phyloP scores from a whole-genome alignment of 1,140 invertebrate species.

The Pentalonia nigronervosa region DNA sequence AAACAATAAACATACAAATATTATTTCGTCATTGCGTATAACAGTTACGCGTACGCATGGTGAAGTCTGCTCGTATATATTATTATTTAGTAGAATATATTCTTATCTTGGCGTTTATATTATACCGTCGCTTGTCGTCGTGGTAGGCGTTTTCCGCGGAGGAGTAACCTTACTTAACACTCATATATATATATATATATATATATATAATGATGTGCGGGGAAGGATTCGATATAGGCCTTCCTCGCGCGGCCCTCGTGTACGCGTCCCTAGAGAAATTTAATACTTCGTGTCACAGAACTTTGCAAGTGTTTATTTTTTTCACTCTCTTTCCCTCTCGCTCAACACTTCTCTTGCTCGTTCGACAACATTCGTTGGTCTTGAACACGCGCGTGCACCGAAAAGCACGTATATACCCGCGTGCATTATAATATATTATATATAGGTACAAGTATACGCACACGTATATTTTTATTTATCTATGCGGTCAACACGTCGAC shows the following conservation, averaged over 20 bases:
- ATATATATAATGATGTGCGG: neutral
- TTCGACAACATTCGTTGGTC: neutral
- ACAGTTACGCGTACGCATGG: neutral
- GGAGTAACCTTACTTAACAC: too few species aligned
- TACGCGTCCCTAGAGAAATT: slow-evolving; percentile 4
- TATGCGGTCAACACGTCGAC: too few species aligned
- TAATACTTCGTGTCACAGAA: neutral
- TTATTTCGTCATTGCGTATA: neutral
- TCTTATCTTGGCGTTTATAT: neutral
- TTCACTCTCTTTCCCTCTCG: neutral
- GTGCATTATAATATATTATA: neutral
- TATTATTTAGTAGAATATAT: neutral
- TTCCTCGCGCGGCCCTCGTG: neutral
- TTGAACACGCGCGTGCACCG: neutral
- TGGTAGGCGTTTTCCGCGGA: neutral
- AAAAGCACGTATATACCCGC: too few species aligned
- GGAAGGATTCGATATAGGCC: neutral
- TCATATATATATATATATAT: neutral
- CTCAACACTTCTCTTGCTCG: neutral
- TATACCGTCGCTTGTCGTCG: neutral
- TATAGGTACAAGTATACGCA: neutral
- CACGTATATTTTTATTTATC: neutral
- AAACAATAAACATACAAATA: neutral
- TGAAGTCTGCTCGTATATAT: neutral
- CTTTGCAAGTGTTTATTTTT: neutral